Percentiles rank a stretch among this genome's conserved stretches.
Evolutionary conservation across 1,140 invertebrate species (phyloP).

Genomic region (Drosophila rhopaloa): DNA sequence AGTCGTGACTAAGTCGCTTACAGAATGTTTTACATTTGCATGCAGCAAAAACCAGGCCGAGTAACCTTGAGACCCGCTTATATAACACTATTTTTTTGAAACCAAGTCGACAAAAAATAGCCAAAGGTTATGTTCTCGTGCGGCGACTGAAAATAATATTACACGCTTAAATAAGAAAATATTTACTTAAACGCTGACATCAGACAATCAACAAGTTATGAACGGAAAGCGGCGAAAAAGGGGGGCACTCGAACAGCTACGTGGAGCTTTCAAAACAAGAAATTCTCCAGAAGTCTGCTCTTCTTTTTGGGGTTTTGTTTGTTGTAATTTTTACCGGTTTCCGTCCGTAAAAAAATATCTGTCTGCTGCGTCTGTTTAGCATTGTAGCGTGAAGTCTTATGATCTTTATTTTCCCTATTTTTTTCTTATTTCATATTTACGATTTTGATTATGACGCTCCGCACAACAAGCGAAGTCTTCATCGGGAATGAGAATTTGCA

Average conservation of each 20-base stretch:
- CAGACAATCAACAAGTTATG: constrained; percentile 51
- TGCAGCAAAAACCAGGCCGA: constrained; percentile 7
- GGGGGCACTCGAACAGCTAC: constrained; percentile 33
- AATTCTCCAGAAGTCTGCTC: constrained; percentile 32
- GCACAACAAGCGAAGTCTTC: constrained; percentile 39
- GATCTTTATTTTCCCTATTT: constrained; percentile 41
- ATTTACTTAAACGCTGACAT: constrained; percentile 79
- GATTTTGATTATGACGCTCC: constrained; percentile 69
- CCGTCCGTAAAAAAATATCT: constrained; percentile 27
- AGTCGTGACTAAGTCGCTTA: constrained; percentile 40
- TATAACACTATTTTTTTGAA: constrained; percentile 35
- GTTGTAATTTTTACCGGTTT: constrained; percentile 66
- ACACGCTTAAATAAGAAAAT: constrained; percentile 78
- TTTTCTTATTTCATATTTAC: constrained; percentile 53
- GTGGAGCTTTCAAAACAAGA: constrained; percentile 37
- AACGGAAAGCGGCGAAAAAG: constrained; percentile 19
- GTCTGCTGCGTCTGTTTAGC: constrained; percentile 66
- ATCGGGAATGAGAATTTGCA: constrained; percentile 56
- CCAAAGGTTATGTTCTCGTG: constrained; percentile 35
- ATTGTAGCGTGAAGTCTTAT: constrained; percentile 74
- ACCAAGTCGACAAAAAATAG: constrained; percentile 10
- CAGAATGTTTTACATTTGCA: constrained; percentile 42
- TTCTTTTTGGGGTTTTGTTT: constrained; percentile 33
- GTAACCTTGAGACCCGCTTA: constrained; percentile 46
- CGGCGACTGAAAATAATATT: constrained; percentile 60